Base-by-base conservation (phyloP, 2,113 vertebrate species). In the Aegithalos caudatus region DNA sequence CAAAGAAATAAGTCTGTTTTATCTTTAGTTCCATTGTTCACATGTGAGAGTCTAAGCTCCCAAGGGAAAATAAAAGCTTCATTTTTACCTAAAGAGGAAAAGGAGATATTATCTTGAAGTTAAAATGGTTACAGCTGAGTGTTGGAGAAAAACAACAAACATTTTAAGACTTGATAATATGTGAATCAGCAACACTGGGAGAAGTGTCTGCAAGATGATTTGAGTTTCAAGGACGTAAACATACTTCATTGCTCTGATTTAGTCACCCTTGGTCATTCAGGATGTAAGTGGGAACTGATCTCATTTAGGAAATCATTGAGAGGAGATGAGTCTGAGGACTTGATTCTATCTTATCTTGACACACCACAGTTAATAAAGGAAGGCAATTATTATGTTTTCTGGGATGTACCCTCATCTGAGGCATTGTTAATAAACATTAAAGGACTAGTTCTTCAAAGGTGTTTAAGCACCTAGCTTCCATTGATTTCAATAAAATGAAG, bases 221-320 rank as follows among this genome's bases (percentile, higher is more conserved):
- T 95, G 64, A 92, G 80, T 96, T 97, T 95, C 94, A 95, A 95
- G 95, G 90, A 88, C 9, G 1, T 92, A 88, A 94, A 94, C 70
- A 87, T 96, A 90, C 90, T 96, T 95, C 94, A 92, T 83, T 93
- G 92, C 92, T 83, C 71, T 86, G 93, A 96, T 94, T 94, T 93
- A 96, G 94, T 93, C 96, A 95, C 91, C 91, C 94, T 91, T 94
- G 93, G 95, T 95, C 92, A 88, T 94, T 93, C 92, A 93, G 88
- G 64, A 94, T 92, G 86, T 96, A 93, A 97, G 95, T 92, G 90
- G 93, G 79, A 97, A 93, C 93, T 88, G 95, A 96, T 96, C 95
- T 95, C 90, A 96, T 96, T 95, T 95, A 96, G 93, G 96, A 96
- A 96, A 93, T 94, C 93, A 80, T 78, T 97, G 96, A 86, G 94